Conservation (phyloP, 2,797 vertebrate genomes). For the Xiphorhynchus erythropygius region DNA sequence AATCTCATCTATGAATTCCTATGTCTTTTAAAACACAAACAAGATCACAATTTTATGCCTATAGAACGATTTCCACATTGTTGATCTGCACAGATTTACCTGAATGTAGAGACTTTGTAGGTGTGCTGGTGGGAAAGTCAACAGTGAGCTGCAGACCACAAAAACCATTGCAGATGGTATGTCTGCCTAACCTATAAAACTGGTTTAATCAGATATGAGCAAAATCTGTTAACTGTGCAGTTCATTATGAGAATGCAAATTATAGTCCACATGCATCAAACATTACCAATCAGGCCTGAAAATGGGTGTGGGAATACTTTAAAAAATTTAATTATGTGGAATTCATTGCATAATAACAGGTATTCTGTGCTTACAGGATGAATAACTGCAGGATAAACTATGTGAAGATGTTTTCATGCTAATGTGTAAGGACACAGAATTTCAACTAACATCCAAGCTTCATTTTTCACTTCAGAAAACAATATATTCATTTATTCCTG, state of each 20-base stretch:
- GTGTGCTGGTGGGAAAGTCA: not conserved
- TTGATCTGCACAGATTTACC: not conserved
- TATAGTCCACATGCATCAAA: constrained; percentile 9
- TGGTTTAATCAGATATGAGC: constrained; percentile 26
- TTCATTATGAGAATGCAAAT: constrained; percentile 34
- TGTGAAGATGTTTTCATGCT: not conserved
- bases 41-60: not conserved
- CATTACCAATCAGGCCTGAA: constrained; percentile 16
- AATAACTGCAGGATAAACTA: not conserved
- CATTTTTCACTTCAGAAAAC: not conserved
- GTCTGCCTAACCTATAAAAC: not conserved
- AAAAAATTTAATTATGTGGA: constrained; percentile 1
- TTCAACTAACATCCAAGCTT: not conserved
- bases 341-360: constrained; percentile 37
- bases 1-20: not conserved
- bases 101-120: not conserved
- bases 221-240: constrained; percentile 48
- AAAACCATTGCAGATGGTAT: constrained; percentile 2
- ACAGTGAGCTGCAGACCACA: not conserved
- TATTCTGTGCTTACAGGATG: not conserved
- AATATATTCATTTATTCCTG: not conserved
- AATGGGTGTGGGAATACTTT: constrained; percentile 41
- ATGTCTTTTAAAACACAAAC: not conserved
- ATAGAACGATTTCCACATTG: not conserved
- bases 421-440: not conserved